A percentile compares a stretch with the other conserved stretches of the same genome.
Conservation (phyloP, 2,113 vertebrate species). For the Campylorhamphus procurvoides region DNA sequence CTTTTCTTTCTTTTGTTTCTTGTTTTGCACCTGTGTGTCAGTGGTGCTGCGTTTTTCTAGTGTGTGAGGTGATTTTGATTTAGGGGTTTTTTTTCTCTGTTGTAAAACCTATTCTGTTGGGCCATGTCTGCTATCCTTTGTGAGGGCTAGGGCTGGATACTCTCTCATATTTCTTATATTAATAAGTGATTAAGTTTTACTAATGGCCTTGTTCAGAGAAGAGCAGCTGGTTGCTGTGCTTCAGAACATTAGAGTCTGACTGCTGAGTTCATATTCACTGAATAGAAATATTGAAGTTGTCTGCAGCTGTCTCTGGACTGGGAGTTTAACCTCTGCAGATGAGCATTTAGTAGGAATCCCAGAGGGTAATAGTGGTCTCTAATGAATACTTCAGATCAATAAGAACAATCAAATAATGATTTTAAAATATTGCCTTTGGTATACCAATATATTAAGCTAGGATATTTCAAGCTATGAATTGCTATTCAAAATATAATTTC, state of each 20-base stretch:
- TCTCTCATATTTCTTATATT: background rate
- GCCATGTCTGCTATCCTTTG: background rate
- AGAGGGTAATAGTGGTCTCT: background rate
- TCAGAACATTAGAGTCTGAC: background rate
- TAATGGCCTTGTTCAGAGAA: background rate
- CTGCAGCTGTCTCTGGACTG: background rate
- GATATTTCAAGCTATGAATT: background rate
- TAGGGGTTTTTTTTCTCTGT: rapidly evolving
- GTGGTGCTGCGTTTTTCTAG: background rate
- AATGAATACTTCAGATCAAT: background rate
- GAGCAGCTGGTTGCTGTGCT: background rate
- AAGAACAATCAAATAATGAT: background rate
- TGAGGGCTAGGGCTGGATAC: background rate
- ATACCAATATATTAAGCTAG: background rate
- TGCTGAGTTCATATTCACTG: background rate
- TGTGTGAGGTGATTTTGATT: rapidly evolving
- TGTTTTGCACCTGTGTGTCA: background rate
- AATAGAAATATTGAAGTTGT: background rate
- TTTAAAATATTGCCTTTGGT: background rate
- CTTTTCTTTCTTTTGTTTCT: background rate
- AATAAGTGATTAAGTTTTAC: background rate
- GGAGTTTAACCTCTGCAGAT: background rate
- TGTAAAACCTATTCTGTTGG: background rate
- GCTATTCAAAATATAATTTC: background rate
- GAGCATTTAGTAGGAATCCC: background rate